These are phyloP conservation scores for Drosophila neutralis DNA, from an alignment of 2,888 invertebrate genomes.

Conservation along the genomic window DNA sequence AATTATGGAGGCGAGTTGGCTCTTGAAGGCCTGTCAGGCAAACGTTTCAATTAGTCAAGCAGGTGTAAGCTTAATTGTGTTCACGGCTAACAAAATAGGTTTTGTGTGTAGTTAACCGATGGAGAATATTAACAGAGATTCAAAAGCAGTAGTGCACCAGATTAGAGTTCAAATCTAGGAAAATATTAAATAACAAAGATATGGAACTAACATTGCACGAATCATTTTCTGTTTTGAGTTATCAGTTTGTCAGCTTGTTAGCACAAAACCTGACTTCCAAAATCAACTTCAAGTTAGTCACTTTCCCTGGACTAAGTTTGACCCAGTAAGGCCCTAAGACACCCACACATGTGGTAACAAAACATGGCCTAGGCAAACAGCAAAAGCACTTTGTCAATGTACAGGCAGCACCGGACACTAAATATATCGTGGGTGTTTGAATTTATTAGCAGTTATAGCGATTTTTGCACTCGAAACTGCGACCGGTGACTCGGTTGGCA, in stretches of 20 bases:
- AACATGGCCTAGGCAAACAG: conserved; percentile 29
- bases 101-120: neutral
- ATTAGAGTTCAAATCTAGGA: neutral
- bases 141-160: neutral
- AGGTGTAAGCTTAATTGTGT: conserved; percentile 20
- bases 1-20: conserved; percentile 42
- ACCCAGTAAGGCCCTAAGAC: conserved; percentile 28
- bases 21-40: conserved; percentile 44
- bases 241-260: neutral
- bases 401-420: conserved; percentile 11
- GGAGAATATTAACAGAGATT: neutral
- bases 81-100: neutral
- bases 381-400: conserved; percentile 40
- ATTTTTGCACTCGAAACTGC: conserved; percentile 59
- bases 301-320: conserved; percentile 21
- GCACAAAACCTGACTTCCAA: neutral
- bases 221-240: neutral
- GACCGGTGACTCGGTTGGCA: conserved; percentile 33
- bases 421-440: conserved; percentile 69
- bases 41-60: conserved; percentile 28
- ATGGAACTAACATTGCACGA: neutral
- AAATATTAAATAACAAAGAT: neutral
- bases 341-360: conserved; percentile 23
- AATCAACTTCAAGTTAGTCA: neutral
- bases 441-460: conserved; percentile 69